A percentile compares a stretch with the other conserved stretches of the same genome.
phyloP scores from a whole-genome alignment of 2,113 vertebrate genomes.

The Apeltes quadracus region DNA sequence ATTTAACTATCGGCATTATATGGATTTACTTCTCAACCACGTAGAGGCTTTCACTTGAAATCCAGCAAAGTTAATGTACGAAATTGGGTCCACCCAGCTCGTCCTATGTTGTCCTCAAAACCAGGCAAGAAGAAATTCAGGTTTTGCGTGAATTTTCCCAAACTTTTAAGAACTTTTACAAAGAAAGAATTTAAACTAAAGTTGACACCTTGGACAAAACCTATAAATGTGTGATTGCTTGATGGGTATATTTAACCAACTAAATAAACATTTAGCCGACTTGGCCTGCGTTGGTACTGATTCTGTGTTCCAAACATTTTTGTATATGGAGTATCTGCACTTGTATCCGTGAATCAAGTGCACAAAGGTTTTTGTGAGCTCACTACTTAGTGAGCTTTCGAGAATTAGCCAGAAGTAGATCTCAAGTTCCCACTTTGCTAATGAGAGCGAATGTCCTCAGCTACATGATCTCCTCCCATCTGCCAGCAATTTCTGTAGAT shows the following conservation, averaged over 20 bases:
- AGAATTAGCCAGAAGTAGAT: slow-evolving; percentile 9
- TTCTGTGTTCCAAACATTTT: slow-evolving; percentile 1
- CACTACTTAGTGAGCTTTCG: too few species aligned
- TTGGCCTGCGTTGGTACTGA: slow-evolving; percentile 18
- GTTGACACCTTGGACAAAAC: slow-evolving; percentile 50
- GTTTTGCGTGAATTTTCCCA: slow-evolving; percentile 7
- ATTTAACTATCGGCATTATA: too few species aligned
- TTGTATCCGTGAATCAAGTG: slow-evolving; percentile 25
- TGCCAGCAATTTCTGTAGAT: slow-evolving; percentile 28
- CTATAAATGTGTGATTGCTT: slow-evolving; percentile 56
- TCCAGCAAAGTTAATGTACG: background rate
- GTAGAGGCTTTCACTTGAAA: background rate
- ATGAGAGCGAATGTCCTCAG: slow-evolving; percentile 1
- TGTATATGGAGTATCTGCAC: slow-evolving; percentile 11
- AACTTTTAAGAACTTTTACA: background rate
- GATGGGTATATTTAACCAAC: slow-evolving; percentile 18
- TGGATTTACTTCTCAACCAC: too few species aligned
- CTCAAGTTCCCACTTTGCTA: slow-evolving; percentile 12
- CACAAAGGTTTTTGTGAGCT: slow-evolving; percentile 1
- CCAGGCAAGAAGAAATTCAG: background rate
- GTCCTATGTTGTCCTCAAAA: background rate
- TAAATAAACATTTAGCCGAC: slow-evolving; percentile 55
- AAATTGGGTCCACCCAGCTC: background rate
- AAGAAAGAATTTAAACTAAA: background rate
- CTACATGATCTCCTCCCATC: slow-evolving; percentile 23